Evolutionary conservation across 2,797 vertebrate species (phyloP).

Genomic region (Melanotaenia parkinsoni): DNA sequence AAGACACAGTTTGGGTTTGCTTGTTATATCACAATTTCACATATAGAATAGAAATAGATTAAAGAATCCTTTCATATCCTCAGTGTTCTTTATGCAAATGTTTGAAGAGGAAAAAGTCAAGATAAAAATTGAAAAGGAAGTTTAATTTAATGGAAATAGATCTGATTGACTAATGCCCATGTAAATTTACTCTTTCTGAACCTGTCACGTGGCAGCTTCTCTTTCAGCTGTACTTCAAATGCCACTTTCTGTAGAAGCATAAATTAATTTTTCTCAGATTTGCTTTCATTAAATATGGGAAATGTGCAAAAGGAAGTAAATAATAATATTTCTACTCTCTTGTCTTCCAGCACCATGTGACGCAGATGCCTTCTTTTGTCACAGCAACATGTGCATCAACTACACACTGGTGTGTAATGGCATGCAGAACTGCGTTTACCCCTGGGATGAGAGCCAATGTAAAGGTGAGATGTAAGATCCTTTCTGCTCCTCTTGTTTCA

Average conservation of each 20-base stretch:
- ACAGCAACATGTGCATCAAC: conserved; percentile 99
- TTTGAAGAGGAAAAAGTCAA: conserved; percentile 62
- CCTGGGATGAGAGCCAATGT: conserved; percentile 99
- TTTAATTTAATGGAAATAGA: conserved; percentile 42
- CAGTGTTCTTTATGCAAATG: conserved; percentile 58
- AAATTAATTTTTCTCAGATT: conserved; percentile 14
- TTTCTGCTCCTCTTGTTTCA: background rate
- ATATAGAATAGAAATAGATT: background rate
- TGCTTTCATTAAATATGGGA: conserved; percentile 6
- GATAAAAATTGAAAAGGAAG: conserved; percentile 74
- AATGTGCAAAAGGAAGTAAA: background rate
- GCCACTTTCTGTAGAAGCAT: conserved; percentile 27
- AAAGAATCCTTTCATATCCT: conserved; percentile 46
- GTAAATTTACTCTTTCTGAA: conserved; percentile 57
- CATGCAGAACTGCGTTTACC: conserved; percentile 98
- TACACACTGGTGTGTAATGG: conserved; percentile 97
- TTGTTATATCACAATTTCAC: conserved; percentile 8
- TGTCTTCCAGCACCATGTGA: conserved; percentile 93
- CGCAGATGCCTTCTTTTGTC: conserved; percentile 96
- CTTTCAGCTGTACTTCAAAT: conserved; percentile 35
- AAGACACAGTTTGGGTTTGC: conserved; percentile 5
- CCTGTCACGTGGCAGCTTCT: conserved; percentile 41
- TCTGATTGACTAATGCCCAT: conserved; percentile 65
- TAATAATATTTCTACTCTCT: conserved; percentile 9
- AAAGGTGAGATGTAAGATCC: conserved; percentile 87